phyloP scores from a whole-genome alignment of 2,888 invertebrate species.

The Patella caerulea region DNA sequence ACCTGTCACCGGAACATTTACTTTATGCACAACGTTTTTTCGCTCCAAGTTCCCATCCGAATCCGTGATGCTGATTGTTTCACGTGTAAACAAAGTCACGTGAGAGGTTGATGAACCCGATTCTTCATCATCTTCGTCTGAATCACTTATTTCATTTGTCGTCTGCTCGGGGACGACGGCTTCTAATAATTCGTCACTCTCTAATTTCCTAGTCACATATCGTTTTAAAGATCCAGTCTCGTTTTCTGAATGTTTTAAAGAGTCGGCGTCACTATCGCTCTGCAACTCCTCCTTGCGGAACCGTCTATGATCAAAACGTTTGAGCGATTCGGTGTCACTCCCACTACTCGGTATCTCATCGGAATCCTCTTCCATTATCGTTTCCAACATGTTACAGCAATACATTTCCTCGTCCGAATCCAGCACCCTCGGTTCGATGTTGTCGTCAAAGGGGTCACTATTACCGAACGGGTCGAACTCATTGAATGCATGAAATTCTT shows the following conservation, averaged over 20 bases:
- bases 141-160: constrained; percentile 12
- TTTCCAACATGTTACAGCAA: constrained; percentile 48
- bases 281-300: background rate
- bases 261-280: constrained; percentile 28
- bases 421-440: constrained; percentile 36
- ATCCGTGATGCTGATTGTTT: background rate
- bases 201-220: background rate
- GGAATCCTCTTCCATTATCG: constrained; percentile 62
- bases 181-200: background rate
- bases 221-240: background rate
- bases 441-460: constrained; percentile 32
- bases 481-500: background rate
- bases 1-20: background rate
- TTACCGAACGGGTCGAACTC: background rate
- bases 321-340: constrained; percentile 31
- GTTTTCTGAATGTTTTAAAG: background rate
- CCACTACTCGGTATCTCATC: constrained; percentile 46
- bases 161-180: constrained; percentile 14
- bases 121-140: background rate
- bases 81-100: constrained; percentile 9
- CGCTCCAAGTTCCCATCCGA: background rate
- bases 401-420: constrained; percentile 56
- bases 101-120: background rate
- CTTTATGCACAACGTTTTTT: background rate
- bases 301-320: constrained; percentile 11